These are phyloP conservation scores for Plumapathes pennacea DNA, from an alignment of 92 coral and sea anemone genomes.

Conservation along the genomic window DNA sequence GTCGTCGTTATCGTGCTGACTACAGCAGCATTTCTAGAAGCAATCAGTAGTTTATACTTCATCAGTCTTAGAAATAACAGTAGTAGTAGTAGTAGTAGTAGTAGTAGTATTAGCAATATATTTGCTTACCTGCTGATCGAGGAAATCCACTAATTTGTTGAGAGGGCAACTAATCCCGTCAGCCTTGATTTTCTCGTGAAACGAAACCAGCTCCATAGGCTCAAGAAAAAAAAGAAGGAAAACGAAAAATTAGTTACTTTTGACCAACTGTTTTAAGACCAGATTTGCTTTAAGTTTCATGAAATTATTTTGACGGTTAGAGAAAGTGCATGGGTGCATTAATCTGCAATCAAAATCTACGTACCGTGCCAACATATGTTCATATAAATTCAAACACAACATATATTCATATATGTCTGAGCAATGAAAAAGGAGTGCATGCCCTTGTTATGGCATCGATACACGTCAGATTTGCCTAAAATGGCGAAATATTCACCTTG, in stretches of 20 bases:
- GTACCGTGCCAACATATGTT: not conserved
- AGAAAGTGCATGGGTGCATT: too few species aligned
- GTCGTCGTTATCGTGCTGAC: too few species aligned
- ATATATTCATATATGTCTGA: not conserved
- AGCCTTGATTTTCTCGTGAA: slow-evolving; percentile 66
- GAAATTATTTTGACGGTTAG: too few species aligned
- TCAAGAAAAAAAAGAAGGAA: slow-evolving; percentile 11
- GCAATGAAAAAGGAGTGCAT: not conserved
- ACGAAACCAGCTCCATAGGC: slow-evolving; percentile 75
- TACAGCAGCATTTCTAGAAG: too few species aligned
- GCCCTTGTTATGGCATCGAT: too few species aligned
- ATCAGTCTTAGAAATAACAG: too few species aligned
- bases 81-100: not conserved
- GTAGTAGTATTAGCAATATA: too few species aligned
- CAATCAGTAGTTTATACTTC: too few species aligned
- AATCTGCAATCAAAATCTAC: too few species aligned
- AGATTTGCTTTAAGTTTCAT: not conserved
- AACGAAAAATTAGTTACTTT: too few species aligned
- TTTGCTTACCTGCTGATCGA: slow-evolving; percentile 79
- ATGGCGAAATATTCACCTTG: slow-evolving; percentile 75
- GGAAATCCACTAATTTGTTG: slow-evolving; percentile 82
- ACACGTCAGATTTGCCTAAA: too few species aligned
- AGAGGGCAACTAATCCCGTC: slow-evolving; percentile 70
- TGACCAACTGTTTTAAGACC: too few species aligned
- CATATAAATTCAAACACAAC: not conserved